A percentile compares a stretch with the other conserved stretches of the same genome.
These are phyloP conservation scores for Lepidochrysops patricia DNA, from an alignment of 2,888 invertebrate species.

Conservation along the genomic window DNA sequence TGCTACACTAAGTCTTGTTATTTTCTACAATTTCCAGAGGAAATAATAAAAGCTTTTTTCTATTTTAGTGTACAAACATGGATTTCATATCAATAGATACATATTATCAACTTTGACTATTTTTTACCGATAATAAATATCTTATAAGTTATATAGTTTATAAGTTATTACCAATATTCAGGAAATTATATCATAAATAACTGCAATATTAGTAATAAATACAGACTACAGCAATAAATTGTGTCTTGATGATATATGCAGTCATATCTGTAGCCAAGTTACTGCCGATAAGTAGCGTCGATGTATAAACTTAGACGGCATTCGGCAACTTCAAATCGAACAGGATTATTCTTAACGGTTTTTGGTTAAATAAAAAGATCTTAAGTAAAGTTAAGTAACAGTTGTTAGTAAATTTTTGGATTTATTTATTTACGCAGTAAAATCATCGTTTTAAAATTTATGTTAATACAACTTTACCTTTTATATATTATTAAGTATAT, in stretches of 20 bases:
- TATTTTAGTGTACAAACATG: not conserved
- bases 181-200: not conserved
- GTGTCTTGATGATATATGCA: not conserved
- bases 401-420: no score
- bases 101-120: not conserved
- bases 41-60: no score
- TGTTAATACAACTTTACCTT: no score
- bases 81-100: no score
- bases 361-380: no score
- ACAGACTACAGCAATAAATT: not conserved
- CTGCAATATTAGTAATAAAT: not conserved
- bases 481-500: no score
- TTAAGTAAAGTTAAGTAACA: no score
- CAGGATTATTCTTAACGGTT: not conserved
- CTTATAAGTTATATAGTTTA: no score
- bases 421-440: no score
- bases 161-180: not conserved
- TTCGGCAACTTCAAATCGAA: not conserved
- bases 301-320: not conserved
- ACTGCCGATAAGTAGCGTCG: not conserved
- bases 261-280: not conserved
- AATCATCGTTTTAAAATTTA: no score
- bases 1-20: not conserved
- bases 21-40: no score
- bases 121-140: not conserved